Evolutionary conservation across 37 sponge, comb jelly and placozoan genomes (phyloP), one percentile per base, ranked within the genome.

Genomic region (Geodia barretti): DNA sequence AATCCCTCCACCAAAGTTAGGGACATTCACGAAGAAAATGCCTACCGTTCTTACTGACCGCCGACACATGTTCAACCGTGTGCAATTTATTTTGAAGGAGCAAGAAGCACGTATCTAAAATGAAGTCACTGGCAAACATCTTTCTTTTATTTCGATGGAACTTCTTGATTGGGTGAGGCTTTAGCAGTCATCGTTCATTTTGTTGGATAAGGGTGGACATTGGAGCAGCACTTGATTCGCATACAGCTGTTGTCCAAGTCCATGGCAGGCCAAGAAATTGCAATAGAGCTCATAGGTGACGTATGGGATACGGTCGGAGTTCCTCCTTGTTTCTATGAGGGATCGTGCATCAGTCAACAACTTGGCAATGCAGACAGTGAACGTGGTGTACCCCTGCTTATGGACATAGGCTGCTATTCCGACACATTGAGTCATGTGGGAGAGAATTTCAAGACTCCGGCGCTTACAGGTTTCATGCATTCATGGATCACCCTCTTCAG

Each of bases 161-260:
- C 82, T 17, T 81, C 82, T 38, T 62, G 72, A 26, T 33, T 70
- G 23, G 84, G 84, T 83, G 84, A 82, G 60, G 84, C 84, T 29
- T 20, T 83, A 65, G 76, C 84, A 17, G 64, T 78, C 24, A 39
- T 78, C 58, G 66, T 78, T 29, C 39, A 39, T 33, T 76, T 76
- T 59, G 76, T 76, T 3, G 40, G 76, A 34, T 32, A 58, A 17
- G 76, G 60, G 30, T 76, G 76, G 76, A 61, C 62, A 61, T 5
- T 76, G 61, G 62, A 76, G 76, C 76, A 76, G 23, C 76, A 62
- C 62, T 76, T 76, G 62, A 8, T 76, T 36, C 36, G 76, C 7
- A 30, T 76, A 33, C 76, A 76, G 76, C 29, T 76, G 62, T 39
- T 76, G 62, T 39, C 76, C 36, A 76, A 61, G 62, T 76, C 76